Evolutionary conservation across 2,113 vertebrate species (phyloP).

Genomic region (Lipophrys pholis): DNA sequence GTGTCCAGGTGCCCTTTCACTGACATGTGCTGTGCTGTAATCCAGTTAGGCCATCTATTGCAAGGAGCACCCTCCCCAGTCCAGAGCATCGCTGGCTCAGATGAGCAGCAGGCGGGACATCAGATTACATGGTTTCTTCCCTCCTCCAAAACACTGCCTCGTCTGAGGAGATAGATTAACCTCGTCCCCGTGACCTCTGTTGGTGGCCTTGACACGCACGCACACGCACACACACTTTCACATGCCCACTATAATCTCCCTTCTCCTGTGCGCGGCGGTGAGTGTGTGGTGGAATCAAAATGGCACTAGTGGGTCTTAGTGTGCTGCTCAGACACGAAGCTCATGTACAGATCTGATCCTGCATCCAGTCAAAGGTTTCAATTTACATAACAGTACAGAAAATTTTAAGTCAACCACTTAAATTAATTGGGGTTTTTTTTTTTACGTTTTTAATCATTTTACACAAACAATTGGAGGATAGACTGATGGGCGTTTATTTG

Average conservation of each 20-base stretch:
- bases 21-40: constrained; percentile 60
- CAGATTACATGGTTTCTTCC: constrained; percentile 52
- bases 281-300: not conserved
- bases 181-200: constrained; percentile 5
- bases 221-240: no score
- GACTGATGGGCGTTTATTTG: not conserved
- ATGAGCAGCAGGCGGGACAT: constrained; percentile 53
- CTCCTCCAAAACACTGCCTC: constrained; percentile 20
- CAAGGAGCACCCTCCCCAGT: constrained; percentile 9
- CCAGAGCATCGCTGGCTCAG: constrained; percentile 13
- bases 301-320: not conserved
- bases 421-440: no score
- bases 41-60: constrained; percentile 62
- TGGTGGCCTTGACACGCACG: constrained; percentile 24
- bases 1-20: constrained; percentile 48
- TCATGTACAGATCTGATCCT: not conserved
- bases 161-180: constrained; percentile 60
- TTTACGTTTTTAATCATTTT: not conserved
- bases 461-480: not conserved
- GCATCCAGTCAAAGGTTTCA: no score
- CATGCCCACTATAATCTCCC: not conserved
- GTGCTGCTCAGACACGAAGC: no score
- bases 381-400: no score
- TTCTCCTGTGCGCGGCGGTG: not conserved
- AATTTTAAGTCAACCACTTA: no score